Percentiles rank a stretch among this genome's conserved stretches.
phyloP scores from a whole-genome alignment of 2,888 invertebrate genomes.

The Phytoseiulus persimilis region DNA sequence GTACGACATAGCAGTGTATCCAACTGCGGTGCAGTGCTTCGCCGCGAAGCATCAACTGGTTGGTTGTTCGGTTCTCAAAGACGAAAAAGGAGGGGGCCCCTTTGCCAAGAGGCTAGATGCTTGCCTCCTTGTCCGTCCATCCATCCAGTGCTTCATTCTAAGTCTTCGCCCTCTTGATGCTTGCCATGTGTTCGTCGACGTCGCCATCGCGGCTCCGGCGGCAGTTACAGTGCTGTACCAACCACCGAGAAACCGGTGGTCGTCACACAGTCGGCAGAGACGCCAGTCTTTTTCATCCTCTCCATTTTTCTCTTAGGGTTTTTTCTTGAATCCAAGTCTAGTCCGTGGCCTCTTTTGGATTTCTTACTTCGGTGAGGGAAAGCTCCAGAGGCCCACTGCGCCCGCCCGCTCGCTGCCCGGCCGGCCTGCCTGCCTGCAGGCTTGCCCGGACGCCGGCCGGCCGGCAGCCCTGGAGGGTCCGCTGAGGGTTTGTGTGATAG shows the following conservation, averaged over 20 bases:
- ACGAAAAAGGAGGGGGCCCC: conserved; percentile 5
- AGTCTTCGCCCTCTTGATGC: not conserved
- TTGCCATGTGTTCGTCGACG: not conserved
- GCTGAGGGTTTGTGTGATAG: not conserved
- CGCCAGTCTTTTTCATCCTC: not conserved
- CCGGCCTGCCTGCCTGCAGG: not conserved
- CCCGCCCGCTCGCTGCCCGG: too few relatives aligned
- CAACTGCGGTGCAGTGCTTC: not conserved
- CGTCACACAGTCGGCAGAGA: not conserved
- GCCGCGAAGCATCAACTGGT: not conserved
- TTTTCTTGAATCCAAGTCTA: not conserved
- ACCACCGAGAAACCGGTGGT: not conserved
- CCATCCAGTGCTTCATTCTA: not conserved
- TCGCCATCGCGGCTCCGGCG: not conserved
- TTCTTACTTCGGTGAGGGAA: not conserved
- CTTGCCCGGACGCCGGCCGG: not conserved
- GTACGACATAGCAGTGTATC: conserved; percentile 5
- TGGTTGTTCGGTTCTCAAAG: not conserved
- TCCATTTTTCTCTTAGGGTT: not conserved
- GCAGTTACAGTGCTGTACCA: not conserved
- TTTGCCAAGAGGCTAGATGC: not conserved
- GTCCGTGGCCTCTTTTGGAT: not conserved
- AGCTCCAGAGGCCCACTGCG: not conserved
- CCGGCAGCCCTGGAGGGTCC: too few relatives aligned
- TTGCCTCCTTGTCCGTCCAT: not conserved